Evolutionary conservation across 2,888 invertebrate genomes (phyloP), one percentile per base, ranked within the genome.

Genomic region (Serrognathus titanus): DNA sequence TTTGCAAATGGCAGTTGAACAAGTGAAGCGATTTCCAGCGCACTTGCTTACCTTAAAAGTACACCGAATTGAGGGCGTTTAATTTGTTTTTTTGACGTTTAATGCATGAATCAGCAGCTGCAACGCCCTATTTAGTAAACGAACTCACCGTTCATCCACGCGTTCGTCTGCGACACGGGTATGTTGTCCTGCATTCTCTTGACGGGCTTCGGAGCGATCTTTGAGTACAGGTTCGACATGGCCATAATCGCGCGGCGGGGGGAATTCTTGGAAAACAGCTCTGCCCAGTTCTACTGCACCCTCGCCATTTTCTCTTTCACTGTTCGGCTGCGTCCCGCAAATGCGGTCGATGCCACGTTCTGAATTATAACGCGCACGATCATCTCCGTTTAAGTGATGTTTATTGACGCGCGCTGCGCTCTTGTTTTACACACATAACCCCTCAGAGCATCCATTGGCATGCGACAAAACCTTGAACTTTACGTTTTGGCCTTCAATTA

Each of bases 101-200:
- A 36, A 48, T 12, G 24, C 24, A 7, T 31, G 24, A 31, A 7
- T 31, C 24, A 31, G 6, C 24, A 31, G 24, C 24, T 31, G 24
- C 24, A 31, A 31, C 24, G 24, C 24, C 24, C 24, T 31, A 31
- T 31, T 31, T 31, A 2, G 24, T 31, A 3, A 31, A 31, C 24
- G 24, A 7, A 31, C 86, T 88, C 82, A 92, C 92, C 92, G 78
- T 91, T 90, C 82, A 90, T 89, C 92, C 92, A 92, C 71, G 89
- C 85, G 77, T 88, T 90, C 41, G 90, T 88, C 81, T 92, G 91
- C 53, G 89, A 85, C 68, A 90, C 88, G 62, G 88, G 84, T 82
- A 91, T 86, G 73, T 83, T 84, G 74, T 90, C 90, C 72, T 87
- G 88, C 76, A 86, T 84, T 70, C 90, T 85, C 80, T 90, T 90